Evolutionary conservation across 2,113 vertebrate genomes (phyloP).

Genomic region (Otolemur garnettii): DNA sequence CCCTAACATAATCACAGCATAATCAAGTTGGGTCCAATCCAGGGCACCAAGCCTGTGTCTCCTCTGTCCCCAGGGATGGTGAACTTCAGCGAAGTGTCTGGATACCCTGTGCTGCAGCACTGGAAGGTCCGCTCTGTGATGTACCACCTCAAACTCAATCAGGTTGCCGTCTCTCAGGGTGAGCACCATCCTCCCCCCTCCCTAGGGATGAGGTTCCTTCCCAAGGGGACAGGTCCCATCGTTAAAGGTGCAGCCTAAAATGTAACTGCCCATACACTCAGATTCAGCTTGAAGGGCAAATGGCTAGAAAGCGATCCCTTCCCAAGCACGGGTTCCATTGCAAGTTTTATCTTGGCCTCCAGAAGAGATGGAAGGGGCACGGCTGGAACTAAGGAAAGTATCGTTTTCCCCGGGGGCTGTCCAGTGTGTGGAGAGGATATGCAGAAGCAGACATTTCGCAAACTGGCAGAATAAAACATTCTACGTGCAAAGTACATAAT

Average conservation of each 20-base stretch:
- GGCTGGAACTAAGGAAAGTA: background rate
- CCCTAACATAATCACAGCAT: background rate
- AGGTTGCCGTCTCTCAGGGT: conserved; percentile 96
- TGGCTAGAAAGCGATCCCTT: background rate
- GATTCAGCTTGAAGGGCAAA: background rate
- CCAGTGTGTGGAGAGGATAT: background rate
- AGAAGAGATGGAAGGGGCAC: background rate
- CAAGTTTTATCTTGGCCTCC: background rate
- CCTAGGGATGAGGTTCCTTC: background rate
- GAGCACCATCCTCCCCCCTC: conserved; percentile 65
- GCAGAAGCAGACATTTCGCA: background rate
- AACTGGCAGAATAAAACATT: conserved; percentile 12
- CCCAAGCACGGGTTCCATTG: background rate
- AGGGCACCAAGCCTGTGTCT: fast-evolving
- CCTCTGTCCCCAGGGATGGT: conserved; percentile 92
- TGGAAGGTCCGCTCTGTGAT: conserved; percentile 97
- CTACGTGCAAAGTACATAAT: background rate
- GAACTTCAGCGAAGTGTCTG: conserved; percentile 98
- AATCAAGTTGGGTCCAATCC: background rate
- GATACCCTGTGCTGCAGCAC: conserved; percentile 96
- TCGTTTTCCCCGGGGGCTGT: background rate
- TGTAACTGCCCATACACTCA: background rate
- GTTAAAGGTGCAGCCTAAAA: background rate
- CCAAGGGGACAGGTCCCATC: background rate
- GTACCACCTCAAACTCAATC: conserved; percentile 97